These are phyloP conservation scores for Eurypyga helias DNA, from an alignment of 2,113 vertebrate species.

Conservation along the genomic window DNA sequence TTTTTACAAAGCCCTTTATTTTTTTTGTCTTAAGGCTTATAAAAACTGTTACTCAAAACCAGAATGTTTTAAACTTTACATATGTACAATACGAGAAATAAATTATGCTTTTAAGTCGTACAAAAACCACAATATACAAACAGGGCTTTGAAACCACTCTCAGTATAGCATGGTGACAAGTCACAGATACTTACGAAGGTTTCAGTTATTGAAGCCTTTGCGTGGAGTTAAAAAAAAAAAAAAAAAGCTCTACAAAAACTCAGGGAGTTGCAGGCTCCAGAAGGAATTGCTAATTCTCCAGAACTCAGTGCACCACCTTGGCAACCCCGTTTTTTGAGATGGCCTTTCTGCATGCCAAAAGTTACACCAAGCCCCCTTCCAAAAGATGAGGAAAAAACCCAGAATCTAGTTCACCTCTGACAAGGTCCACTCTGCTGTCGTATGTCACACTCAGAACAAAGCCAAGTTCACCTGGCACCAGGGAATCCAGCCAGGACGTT, in stretches of 20 bases:
- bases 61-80: constrained; percentile 54
- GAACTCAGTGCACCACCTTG: not conserved
- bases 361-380: not conserved
- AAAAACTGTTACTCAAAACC: constrained; percentile 42
- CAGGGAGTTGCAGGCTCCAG: not conserved
- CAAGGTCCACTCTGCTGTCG: not conserved
- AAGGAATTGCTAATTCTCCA: not conserved
- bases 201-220: constrained; percentile 8
- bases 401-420: not conserved
- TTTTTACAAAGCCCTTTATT: constrained; percentile 57
- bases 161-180: constrained; percentile 37
- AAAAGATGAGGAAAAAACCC: not conserved
- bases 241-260: not conserved
- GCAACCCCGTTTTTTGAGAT: not conserved
- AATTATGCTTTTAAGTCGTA: constrained; percentile 72
- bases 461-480: not conserved
- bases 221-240: not conserved
- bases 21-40: constrained; percentile 47
- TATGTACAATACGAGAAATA: constrained; percentile 79
- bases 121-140: constrained; percentile 78
- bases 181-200: constrained; percentile 15
- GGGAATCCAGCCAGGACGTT: rapidly evolving
- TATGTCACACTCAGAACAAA: not conserved
- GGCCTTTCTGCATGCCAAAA: not conserved
- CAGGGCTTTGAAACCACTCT: constrained; percentile 50